A percentile compares a stretch with the other conserved stretches of the same genome.
Evolutionary conservation across 2,888 invertebrate species (phyloP).

Genomic region (Podabrus alpinus): DNA sequence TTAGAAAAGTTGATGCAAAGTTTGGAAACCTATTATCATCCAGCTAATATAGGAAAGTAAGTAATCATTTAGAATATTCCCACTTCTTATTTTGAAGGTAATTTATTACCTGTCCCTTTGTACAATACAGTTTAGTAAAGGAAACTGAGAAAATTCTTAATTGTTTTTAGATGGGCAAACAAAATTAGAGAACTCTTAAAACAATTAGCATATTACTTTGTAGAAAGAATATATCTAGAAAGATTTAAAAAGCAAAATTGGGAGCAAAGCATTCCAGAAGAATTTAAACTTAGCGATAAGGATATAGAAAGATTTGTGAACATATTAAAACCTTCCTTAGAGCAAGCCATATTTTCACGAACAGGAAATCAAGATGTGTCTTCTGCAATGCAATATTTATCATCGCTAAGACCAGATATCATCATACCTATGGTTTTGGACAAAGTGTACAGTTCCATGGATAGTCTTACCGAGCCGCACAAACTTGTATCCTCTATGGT

Average conservation of each 20-base stretch:
- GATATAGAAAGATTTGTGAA: conserved; percentile 83
- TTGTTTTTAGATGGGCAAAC: conserved; percentile 66
- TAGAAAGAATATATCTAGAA: conserved; percentile 66
- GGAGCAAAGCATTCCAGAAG: conserved; percentile 70
- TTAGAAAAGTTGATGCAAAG: conserved; percentile 80
- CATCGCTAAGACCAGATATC: conserved; percentile 77
- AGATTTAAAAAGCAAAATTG: conserved; percentile 67
- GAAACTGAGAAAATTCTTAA: not conserved
- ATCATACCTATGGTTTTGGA: conserved; percentile 85
- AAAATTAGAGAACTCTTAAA: conserved; percentile 70
- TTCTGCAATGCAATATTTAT: conserved; percentile 73
- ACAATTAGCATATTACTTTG: conserved; percentile 69
- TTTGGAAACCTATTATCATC: conserved; percentile 86
- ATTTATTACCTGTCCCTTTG: not conserved
- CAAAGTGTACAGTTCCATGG: conserved; percentile 77
- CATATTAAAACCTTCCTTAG: conserved; percentile 72
- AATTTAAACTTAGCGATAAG: conserved; percentile 73
- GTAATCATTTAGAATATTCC: not conserved
- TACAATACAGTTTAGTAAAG: not conserved
- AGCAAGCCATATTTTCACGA: conserved; percentile 80
- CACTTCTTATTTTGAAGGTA: not conserved
- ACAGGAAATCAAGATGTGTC: conserved; percentile 65
- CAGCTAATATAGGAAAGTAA: conserved; percentile 77
- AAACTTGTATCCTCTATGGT: conserved; percentile 74
- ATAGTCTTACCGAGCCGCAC: conserved; percentile 88